A percentile compares a stretch with the other conserved stretches of the same genome.
Conservation (phyloP, 2,113 vertebrate genomes). For the Martes martes region DNA sequence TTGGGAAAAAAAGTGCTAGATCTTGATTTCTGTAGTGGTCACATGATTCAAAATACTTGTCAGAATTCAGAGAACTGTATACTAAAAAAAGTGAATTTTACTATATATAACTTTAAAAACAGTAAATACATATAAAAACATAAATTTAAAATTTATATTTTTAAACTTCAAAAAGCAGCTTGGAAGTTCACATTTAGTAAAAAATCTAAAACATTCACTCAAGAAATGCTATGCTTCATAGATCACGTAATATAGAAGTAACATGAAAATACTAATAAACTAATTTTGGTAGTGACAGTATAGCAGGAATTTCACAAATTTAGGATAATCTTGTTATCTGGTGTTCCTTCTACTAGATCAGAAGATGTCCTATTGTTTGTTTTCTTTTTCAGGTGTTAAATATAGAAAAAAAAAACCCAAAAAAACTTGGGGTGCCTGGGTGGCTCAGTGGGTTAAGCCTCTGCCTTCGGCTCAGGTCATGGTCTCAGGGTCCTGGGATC, state of each 20-base stretch:
- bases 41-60: not conserved
- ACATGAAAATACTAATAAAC: not conserved
- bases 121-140: not conserved
- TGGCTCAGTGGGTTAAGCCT: too few species aligned
- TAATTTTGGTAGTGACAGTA: not conserved
- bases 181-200: not conserved
- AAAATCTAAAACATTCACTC: not conserved
- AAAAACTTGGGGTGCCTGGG: too few species aligned
- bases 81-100: not conserved
- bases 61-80: not conserved
- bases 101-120: not conserved
- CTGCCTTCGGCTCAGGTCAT: too few species aligned
- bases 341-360: not conserved
- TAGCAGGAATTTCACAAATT: not conserved
- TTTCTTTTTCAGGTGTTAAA: not conserved
- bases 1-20: not conserved
- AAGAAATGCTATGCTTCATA: not conserved
- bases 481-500: too few species aligned
- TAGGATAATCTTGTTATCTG: not conserved
- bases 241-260: not conserved
- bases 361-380: not conserved
- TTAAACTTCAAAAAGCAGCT: not conserved
- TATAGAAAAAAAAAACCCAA: not conserved
- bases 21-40: not conserved
- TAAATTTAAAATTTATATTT: not conserved